Evolutionary conservation across 2,888 invertebrate genomes (phyloP).

Genomic region (Loripinus fragilis): DNA sequence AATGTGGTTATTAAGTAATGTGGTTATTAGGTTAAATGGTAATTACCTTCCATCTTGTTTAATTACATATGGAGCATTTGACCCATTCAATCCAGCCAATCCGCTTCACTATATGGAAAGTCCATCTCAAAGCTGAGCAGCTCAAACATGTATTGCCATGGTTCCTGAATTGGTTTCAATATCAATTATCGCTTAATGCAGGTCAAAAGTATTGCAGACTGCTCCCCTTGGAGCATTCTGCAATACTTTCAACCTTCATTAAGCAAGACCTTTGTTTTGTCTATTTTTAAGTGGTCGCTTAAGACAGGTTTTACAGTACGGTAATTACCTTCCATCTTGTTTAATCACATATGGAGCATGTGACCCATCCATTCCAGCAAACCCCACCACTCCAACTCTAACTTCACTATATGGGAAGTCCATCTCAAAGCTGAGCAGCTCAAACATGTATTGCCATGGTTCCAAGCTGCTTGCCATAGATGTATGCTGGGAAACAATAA

Average conservation of each 20-base stretch:
- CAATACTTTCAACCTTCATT: too few species aligned
- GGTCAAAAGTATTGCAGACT: too few species aligned
- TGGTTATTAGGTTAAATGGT: too few species aligned
- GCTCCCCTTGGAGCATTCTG: too few species aligned
- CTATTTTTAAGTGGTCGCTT: too few species aligned
- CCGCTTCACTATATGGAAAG: neutral
- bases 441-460: slow-evolving; percentile 20
- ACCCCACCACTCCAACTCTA: slow-evolving; percentile 36
- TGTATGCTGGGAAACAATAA: slow-evolving; percentile 38
- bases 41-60: slow-evolving; percentile 7
- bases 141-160: slow-evolving; percentile 18
- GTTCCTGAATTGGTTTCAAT: slow-evolving; percentile 13
- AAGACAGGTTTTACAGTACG: too few species aligned
- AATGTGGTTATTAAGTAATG: too few species aligned
- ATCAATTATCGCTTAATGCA: too few species aligned
- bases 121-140: slow-evolving; percentile 20
- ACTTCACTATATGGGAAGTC: neutral
- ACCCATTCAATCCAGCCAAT: slow-evolving; percentile 30
- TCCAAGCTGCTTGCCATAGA: slow-evolving; percentile 18
- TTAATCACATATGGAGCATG: slow-evolving; percentile 14
- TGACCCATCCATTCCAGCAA: slow-evolving; percentile 22
- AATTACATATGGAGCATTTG: slow-evolving; percentile 11
- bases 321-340: slow-evolving; percentile 10
- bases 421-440: slow-evolving; percentile 19
- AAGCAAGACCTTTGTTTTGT: too few species aligned